phyloP scores from a whole-genome alignment of 2,888 invertebrate genomes.

The Minunthozetes semirufus region DNA sequence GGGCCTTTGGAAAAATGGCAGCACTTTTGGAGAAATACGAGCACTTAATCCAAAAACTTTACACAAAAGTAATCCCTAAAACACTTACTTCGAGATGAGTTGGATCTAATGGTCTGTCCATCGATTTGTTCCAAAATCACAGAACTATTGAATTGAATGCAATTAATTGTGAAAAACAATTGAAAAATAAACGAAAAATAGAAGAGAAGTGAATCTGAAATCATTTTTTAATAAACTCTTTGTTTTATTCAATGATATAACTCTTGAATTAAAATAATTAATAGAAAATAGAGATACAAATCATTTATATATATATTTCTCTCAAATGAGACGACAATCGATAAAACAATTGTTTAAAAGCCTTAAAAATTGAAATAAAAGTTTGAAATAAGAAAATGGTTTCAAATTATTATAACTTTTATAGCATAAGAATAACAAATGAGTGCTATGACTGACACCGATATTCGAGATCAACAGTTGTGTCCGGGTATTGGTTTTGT shows the following conservation, averaged over 20 bases:
- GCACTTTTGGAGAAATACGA: not conserved
- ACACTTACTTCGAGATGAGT: slow-evolving; percentile 16
- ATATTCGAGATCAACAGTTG: slow-evolving; percentile 24
- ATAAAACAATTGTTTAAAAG: not conserved
- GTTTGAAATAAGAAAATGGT: not conserved
- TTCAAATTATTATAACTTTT: not conserved
- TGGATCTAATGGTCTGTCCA: not conserved
- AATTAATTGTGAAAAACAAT: not conserved
- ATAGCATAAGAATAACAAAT: slow-evolving; percentile 17
- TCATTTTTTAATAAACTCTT: not conserved
- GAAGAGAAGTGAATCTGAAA: not conserved
- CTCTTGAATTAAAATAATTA: not conserved
- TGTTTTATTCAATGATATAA: not conserved
- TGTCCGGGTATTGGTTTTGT: slow-evolving; percentile 23
- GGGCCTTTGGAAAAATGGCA: slow-evolving; percentile 36
- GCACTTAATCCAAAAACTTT: not conserved
- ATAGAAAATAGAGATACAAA: slow-evolving; percentile 15
- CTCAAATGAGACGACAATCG: not conserved
- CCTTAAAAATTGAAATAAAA: not conserved
- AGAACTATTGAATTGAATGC: slow-evolving; percentile 7
- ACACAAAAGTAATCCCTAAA: not conserved
- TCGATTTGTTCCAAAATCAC: not conserved
- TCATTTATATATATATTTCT: slow-evolving; percentile 22
- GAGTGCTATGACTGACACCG: slow-evolving; percentile 21
- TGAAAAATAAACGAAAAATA: not conserved